Evolutionary conservation across 1,140 invertebrate species (phyloP).

Genomic region (Procambarus virginalis): DNA sequence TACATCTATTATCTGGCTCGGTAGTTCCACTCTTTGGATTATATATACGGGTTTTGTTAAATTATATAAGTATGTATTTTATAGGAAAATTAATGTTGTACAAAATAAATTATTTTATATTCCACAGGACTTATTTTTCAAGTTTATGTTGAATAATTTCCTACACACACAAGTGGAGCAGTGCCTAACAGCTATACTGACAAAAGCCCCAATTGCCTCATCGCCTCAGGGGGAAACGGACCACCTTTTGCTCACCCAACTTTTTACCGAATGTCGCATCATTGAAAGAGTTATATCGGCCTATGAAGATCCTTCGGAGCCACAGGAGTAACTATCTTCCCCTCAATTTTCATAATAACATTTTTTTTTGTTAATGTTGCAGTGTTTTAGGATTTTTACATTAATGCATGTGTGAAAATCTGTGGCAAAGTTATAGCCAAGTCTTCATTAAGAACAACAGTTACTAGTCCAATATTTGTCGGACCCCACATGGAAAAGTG

Average conservation of each 20-base stretch:
- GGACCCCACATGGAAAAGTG: no score
- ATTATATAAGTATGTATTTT: no score
- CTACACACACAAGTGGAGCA: slow-evolving; percentile 88
- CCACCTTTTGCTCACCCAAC: slow-evolving; percentile 40
- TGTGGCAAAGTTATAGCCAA: no score
- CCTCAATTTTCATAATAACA: neutral
- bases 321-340: slow-evolving; percentile 74
- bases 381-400: no score
- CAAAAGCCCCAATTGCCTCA: slow-evolving; percentile 31
- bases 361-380: no score
- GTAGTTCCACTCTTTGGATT: no score
- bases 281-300: slow-evolving; percentile 32
- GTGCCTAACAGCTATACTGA: slow-evolving; percentile 82
- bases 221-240: slow-evolving; percentile 36
- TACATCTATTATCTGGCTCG: no score
- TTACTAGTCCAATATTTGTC: no score
- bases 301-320: slow-evolving; percentile 53
- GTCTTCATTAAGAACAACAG: no score
- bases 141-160: slow-evolving; percentile 91
- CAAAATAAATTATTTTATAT: slow-evolving; percentile 28
- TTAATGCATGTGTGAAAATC: no score
- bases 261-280: slow-evolving; percentile 47
- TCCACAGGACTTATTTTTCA: slow-evolving; percentile 86
- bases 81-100: no score
- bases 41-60: no score